Percentiles rank a stretch among this genome's conserved stretches.
These are phyloP conservation scores for Equus quagga DNA, from an alignment of 2,113 vertebrate genomes.

Conservation along the genomic window DNA sequence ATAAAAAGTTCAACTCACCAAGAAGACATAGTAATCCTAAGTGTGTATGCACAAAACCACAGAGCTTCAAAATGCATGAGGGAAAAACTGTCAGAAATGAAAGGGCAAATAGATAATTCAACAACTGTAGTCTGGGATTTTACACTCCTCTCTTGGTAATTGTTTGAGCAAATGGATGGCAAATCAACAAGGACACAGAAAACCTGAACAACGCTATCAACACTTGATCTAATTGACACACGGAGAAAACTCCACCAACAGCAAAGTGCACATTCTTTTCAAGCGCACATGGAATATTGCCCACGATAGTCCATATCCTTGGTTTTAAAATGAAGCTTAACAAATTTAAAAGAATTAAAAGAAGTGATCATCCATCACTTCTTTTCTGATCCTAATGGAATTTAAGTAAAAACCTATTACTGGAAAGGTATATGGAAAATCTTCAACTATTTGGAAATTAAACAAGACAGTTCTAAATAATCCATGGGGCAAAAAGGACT, in stretches of 20 bases:
- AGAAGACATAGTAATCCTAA: background rate
- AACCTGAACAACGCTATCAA: background rate
- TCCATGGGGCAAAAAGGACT: too few relatives aligned
- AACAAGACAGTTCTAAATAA: too few relatives aligned
- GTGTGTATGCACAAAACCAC: background rate
- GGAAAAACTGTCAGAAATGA: background rate
- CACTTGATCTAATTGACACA: background rate
- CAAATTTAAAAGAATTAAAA: background rate
- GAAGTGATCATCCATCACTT: background rate
- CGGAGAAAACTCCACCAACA: background rate
- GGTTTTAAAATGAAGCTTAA: background rate
- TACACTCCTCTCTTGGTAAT: background rate
- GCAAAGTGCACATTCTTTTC: background rate
- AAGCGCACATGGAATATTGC: background rate
- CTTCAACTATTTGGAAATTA: too few relatives aligned
- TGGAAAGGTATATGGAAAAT: too few relatives aligned
- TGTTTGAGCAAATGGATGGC: background rate
- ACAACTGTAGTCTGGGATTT: background rate
- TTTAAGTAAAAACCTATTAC: background rate
- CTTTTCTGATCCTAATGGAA: background rate
- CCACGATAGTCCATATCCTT: background rate
- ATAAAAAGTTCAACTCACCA: background rate
- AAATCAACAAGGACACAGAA: background rate
- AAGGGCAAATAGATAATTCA: background rate
- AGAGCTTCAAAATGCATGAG: background rate